phyloP scores from a whole-genome alignment of 2,113 vertebrate species.

The Labrus mixtus region DNA sequence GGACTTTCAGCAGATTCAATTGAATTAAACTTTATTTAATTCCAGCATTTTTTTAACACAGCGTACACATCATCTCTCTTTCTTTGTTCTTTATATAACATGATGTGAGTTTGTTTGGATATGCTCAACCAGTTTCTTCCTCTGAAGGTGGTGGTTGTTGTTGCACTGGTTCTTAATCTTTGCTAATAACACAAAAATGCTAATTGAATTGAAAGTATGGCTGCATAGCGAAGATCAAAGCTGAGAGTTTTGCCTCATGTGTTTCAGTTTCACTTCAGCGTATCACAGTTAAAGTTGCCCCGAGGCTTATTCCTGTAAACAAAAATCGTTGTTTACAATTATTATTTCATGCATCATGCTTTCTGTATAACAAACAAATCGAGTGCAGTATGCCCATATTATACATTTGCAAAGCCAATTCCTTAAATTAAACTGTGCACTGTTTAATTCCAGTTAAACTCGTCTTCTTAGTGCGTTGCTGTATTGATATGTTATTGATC shows the following conservation, averaged over 20 bases:
- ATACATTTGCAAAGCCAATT: no score
- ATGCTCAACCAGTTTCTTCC: neutral
- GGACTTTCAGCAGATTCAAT: neutral
- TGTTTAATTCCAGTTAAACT: neutral
- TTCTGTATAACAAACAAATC: no score
- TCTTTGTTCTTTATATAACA: slow-evolving; percentile 3
- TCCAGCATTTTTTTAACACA: neutral
- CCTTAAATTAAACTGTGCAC: neutral
- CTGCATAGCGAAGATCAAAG: slow-evolving; percentile 7
- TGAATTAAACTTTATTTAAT: neutral
- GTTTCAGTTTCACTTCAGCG: neutral
- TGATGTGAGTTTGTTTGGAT: neutral
- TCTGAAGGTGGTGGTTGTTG: no score
- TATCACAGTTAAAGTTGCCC: neutral
- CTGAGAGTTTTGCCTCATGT: neutral
- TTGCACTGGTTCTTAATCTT: no score
- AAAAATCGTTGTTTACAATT: neutral
- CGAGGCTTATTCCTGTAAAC: neutral
- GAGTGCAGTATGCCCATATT: no score
- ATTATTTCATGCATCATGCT: no score
- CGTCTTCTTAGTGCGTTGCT: no score
- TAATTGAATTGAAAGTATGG: no score
- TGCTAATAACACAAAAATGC: no score
- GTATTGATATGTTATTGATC: no score
- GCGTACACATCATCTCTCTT: neutral